Conservation (phyloP, 1,140 invertebrate genomes). For the Metopolophium dirhodum region DNA sequence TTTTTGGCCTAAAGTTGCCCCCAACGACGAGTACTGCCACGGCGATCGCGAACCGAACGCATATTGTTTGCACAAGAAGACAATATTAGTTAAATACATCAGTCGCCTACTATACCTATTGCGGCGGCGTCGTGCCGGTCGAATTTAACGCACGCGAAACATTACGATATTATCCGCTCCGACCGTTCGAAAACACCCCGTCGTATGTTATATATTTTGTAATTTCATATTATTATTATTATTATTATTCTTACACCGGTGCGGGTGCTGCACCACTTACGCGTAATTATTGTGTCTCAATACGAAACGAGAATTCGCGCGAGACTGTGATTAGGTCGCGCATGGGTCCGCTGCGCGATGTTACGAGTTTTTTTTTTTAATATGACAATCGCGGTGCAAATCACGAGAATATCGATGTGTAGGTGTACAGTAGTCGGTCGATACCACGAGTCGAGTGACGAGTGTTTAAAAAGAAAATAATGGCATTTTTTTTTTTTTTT, state of each 20-base stretch:
- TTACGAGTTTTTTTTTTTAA: neutral
- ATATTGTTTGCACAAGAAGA: neutral
- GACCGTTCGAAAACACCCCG: neutral
- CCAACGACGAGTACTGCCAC: neutral
- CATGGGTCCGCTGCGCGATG: neutral
- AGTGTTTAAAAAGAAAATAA: neutral
- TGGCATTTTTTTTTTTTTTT: neutral
- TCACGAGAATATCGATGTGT: neutral
- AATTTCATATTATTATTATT: too few relatives aligned
- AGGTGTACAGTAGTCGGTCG: too few relatives aligned
- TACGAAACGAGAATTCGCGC: constrained; percentile 19
- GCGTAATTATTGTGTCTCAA: neutral
- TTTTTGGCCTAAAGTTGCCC: neutral
- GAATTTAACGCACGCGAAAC: neutral
- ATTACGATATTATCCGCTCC: neutral
- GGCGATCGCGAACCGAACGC: neutral
- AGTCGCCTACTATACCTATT: neutral
- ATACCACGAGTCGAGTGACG: too few relatives aligned
- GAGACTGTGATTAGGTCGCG: neutral
- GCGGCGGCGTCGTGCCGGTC: neutral
- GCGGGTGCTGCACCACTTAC: neutral
- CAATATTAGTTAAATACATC: neutral
- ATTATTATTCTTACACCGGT: neutral
- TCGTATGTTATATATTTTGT: too few relatives aligned
- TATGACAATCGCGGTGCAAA: too few relatives aligned